Percentiles rank a stretch among this genome's conserved stretches.
Evolutionary conservation across 2,113 vertebrate genomes (phyloP).

Genomic region (Ranitomeya imitator): DNA sequence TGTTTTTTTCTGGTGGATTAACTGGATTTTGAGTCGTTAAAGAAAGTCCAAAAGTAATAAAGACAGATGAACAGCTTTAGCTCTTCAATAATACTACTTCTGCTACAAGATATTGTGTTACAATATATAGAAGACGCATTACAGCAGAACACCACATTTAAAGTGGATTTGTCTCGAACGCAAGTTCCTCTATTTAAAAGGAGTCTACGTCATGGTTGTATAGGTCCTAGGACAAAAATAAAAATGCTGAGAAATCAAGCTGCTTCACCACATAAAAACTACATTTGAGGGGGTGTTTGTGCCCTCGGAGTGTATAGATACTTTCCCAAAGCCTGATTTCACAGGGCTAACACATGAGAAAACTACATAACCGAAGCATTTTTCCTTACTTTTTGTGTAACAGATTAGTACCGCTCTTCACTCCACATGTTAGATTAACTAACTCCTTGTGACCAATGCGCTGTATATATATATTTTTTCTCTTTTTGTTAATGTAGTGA

Average conservation of each 20-base stretch:
- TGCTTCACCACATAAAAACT: too few relatives aligned
- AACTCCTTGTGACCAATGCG: background rate
- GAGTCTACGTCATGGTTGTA: too few relatives aligned
- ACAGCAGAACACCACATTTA: background rate
- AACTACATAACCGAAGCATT: too few relatives aligned
- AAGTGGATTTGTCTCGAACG: background rate
- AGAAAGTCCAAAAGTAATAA: background rate
- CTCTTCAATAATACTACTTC: background rate
- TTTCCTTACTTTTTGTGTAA: background rate
- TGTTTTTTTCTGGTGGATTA: background rate
- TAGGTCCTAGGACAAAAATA: too few relatives aligned
- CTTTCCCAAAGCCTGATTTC: too few relatives aligned
- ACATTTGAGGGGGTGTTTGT: too few relatives aligned
- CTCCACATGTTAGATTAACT: background rate
- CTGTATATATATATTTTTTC: background rate
- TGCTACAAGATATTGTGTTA: background rate
- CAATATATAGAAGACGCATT: background rate
- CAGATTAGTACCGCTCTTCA: background rate
- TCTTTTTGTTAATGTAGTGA: background rate
- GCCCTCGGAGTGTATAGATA: too few relatives aligned
- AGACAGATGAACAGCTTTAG: background rate
- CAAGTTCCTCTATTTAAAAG: too few relatives aligned
- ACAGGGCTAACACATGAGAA: too few relatives aligned
- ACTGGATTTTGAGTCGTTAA: background rate
- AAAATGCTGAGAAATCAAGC: too few relatives aligned